Base-by-base conservation (phyloP, 1,140 invertebrate species). In the Apis dorsata region DNA sequence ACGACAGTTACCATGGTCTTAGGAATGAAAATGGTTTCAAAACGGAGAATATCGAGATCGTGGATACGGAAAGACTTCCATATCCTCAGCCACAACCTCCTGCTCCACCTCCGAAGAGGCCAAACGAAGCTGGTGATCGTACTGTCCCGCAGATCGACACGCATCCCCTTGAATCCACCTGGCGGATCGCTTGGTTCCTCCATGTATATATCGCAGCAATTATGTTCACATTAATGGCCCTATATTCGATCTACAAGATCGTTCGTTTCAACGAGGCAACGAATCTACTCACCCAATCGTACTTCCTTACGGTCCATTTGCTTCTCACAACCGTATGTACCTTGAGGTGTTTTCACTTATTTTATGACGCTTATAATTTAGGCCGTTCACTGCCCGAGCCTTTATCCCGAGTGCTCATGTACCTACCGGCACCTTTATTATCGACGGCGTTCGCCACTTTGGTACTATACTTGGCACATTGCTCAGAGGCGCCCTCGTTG, bases 301-400 rank as follows among this genome's bases (percentile, higher is more conserved):
- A 98, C 92, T 98, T 98, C 90, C 95, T 98, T 8, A 96, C 96
- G 12, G 94, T 98, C 11, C 97, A 98, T 92, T 92, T 97, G 1
- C 95, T 98, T 62, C 91, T 98, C 17, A 96, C 98, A 7, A 94
- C 96, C 19, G 96, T 98, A 15, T 98, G 98, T 86, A 95, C 96
- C 10, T 94, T 97, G 84, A 94, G 98, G 69, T 97, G 97, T 87
- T 96, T 98, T 87, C 98, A 98, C 90, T 95, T 99, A 72, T 97
- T 98, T 86, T 97, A 98, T 88, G 98, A 98, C 94, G 97, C 97
- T 0, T 98, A 99, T 90, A 98, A 98, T 89, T 95, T 97, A 12
- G 96, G 96, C 79, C 95, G 95, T 63, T 97, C 96, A 1, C 95
- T 98, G 86, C 97, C 97, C 57, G 95, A 96, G n/a, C 96, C 97